Conservation (phyloP, 2,797 vertebrate genomes). For the Ceyx erithaca region DNA sequence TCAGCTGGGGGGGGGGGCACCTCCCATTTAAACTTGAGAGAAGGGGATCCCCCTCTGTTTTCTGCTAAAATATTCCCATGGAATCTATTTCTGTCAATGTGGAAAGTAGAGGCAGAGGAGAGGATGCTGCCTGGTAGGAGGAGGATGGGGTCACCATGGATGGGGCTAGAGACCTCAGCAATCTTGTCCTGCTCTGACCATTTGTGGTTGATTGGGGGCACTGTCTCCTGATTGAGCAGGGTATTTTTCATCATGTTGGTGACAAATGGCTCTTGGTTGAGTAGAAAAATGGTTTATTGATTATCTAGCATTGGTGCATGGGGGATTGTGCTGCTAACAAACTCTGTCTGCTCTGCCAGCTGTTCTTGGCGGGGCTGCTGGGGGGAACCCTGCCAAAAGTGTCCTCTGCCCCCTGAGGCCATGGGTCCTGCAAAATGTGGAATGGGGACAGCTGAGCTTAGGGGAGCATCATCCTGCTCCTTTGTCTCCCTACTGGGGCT, state of each 20-base stretch:
- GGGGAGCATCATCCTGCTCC: background rate
- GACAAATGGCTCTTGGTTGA: background rate
- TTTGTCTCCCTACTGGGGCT: background rate
- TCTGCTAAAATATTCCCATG: background rate
- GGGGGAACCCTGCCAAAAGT: background rate
- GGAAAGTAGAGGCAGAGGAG: background rate
- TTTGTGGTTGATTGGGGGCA: background rate
- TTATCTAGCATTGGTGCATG: background rate
- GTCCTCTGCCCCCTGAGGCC: background rate
- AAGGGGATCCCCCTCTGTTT: background rate
- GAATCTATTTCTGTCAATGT: accelerated
- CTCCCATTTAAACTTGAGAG: background rate
- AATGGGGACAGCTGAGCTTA: background rate
- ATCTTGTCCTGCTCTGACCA: accelerated
- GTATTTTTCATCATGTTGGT: background rate
- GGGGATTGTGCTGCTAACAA: accelerated
- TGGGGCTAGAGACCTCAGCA: background rate
- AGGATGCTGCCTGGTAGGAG: background rate
- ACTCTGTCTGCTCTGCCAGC: background rate
- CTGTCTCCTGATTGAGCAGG: background rate
- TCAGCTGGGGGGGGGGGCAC: too few relatives aligned
- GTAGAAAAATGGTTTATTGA: constrained; percentile 46
- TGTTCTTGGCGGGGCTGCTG: background rate
- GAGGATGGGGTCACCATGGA: background rate
- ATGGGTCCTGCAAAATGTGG: background rate